Evolutionary conservation across 2,113 vertebrate species (phyloP).

Genomic region (Epinephelus lanceolatus): DNA sequence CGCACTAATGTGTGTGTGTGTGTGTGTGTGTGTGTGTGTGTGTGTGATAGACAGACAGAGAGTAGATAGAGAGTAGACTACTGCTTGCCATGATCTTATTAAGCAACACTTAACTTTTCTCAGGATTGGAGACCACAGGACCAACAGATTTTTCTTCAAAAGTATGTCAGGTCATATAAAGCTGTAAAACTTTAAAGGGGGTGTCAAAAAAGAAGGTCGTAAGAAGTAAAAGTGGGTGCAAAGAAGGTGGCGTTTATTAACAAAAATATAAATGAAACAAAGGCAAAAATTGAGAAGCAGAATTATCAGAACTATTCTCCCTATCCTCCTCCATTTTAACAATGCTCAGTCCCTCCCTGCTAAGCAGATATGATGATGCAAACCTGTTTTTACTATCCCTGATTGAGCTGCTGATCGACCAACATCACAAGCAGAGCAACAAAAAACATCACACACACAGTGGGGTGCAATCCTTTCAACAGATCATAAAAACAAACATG

Average conservation of each 20-base stretch:
- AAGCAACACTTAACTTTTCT: slow-evolving; percentile 26
- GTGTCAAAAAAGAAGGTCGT: not conserved
- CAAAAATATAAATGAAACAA: not conserved
- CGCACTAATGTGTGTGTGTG: not conserved
- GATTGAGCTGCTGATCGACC: not conserved
- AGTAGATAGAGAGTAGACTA: not conserved
- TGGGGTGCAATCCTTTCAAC: not conserved
- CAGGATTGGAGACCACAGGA: slow-evolving; percentile 11
- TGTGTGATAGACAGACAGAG: not conserved
- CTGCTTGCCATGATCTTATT: slow-evolving; percentile 9
- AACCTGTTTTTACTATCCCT: not conserved
- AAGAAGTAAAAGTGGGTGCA: not conserved
- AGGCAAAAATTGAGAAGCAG: no score
- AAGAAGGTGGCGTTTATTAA: not conserved
- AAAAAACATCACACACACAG: not conserved
- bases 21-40: not conserved
- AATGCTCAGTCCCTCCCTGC: not conserved
- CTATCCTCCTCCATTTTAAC: not conserved
- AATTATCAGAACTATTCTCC: not conserved
- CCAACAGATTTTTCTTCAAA: not conserved
- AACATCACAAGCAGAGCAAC: slow-evolving; percentile 8
- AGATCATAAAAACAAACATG: not conserved
- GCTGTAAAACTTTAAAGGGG: no score
- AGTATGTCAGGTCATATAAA: not conserved
- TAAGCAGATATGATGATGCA: not conserved